Conservation (phyloP, 2,888 invertebrate genomes). For the Xiphydria camelus region DNA sequence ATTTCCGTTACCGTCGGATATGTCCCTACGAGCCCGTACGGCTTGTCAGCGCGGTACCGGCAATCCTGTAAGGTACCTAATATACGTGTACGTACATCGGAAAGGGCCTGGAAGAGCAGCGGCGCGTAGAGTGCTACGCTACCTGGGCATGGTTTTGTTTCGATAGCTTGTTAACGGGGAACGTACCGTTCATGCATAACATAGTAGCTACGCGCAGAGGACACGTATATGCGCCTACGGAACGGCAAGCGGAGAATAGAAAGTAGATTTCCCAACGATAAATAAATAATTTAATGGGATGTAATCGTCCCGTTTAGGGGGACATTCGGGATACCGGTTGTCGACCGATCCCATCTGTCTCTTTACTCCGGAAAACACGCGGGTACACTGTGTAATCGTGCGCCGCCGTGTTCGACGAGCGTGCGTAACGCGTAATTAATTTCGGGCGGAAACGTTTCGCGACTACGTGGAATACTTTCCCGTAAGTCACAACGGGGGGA, state of each 20-base stretch:
- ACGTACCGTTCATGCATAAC: constrained; percentile 39
- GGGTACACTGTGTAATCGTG: constrained; percentile 26
- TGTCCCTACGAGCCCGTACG: too few relatives aligned
- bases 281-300: constrained; percentile 39
- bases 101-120: too few relatives aligned
- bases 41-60: too few relatives aligned
- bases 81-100: too few relatives aligned
- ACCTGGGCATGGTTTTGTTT: constrained; percentile 30
- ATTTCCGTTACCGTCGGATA: too few relatives aligned
- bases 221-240: constrained; percentile 13
- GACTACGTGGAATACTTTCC: too few relatives aligned
- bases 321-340: constrained; percentile 24
- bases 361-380: constrained; percentile 20
- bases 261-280: constrained; percentile 42
- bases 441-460: too few relatives aligned
- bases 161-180: constrained; percentile 45
- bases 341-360: constrained; percentile 30
- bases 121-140: too few relatives aligned
- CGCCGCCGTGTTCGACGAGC: too few relatives aligned
- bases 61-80: too few relatives aligned
- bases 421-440: constrained; percentile 34
- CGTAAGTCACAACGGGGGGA: too few relatives aligned
- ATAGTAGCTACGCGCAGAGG: constrained; percentile 30
- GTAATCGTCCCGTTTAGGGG: constrained; percentile 27
- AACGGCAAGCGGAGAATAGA: constrained; percentile 31